phyloP scores from a whole-genome alignment of 1,140 invertebrate genomes.

The Drosophila kurseongensis region DNA sequence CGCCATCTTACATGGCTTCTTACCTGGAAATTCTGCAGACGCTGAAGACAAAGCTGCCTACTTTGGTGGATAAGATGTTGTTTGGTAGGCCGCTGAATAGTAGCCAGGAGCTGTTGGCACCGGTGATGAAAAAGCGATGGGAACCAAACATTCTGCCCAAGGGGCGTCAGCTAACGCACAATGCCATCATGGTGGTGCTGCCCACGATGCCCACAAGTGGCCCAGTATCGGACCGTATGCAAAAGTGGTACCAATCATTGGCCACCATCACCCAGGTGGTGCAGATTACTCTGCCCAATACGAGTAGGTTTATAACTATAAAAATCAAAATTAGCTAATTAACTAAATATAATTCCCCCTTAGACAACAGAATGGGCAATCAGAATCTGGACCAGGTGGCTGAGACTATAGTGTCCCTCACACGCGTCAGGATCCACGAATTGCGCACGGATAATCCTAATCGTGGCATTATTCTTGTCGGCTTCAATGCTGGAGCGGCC shows the following conservation, averaged over 20 bases:
- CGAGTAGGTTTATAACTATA: conserved; percentile 48
- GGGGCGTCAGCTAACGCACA: conserved; percentile 89
- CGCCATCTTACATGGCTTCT: conserved; percentile 88
- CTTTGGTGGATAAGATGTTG: conserved; percentile 92
- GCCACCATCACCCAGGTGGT: conserved; percentile 89
- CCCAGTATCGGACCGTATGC: conserved; percentile 86
- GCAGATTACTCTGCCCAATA: conserved; percentile 86
- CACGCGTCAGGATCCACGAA: conserved; percentile 89
- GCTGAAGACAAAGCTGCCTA: conserved; percentile 90
- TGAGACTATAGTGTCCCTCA: conserved; percentile 89
- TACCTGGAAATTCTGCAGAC: conserved; percentile 94
- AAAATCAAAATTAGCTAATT: too few relatives aligned
- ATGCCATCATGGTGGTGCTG: conserved; percentile 89
- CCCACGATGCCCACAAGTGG: conserved; percentile 87
- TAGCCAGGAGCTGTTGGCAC: conserved; percentile 85
- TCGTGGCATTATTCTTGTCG: conserved; percentile 91
- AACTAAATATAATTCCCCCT: not conserved
- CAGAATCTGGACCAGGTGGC: conserved; percentile 79
- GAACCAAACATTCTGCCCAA: conserved; percentile 86
- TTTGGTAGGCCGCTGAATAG: conserved; percentile 86
- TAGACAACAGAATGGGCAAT: conserved; percentile 64
- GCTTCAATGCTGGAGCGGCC: conserved; percentile 90
- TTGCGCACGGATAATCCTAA: conserved; percentile 88
- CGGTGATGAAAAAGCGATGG: conserved; percentile 91
- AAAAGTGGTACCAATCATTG: conserved; percentile 90